Percentiles rank a stretch among this genome's conserved stretches.
phyloP scores from a whole-genome alignment of 1,140 invertebrate species.

The Drosophila oshimai region DNA sequence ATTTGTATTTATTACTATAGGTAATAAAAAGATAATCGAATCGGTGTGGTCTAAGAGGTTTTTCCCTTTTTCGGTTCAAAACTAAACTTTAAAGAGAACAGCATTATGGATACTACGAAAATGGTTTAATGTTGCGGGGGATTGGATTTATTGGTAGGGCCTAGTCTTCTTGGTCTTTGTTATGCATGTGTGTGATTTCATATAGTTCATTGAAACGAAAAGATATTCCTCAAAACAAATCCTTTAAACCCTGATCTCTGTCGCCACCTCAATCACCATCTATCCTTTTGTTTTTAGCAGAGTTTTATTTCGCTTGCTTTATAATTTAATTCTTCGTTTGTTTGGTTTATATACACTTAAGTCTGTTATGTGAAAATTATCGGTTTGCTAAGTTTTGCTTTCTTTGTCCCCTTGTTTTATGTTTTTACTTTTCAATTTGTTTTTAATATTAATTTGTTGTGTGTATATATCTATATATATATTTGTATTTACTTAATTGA shows the following conservation, averaged over 20 bases:
- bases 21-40: slow-evolving; percentile 26
- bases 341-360: slow-evolving; percentile 23
- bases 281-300: background rate
- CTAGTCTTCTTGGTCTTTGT: too few relatives aligned
- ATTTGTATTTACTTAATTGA: slow-evolving; percentile 53
- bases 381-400: slow-evolving; percentile 14
- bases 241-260: background rate
- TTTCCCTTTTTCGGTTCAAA: background rate
- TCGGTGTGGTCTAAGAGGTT: too few relatives aligned
- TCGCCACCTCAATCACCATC: background rate
- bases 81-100: slow-evolving; percentile 30
- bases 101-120: slow-evolving; percentile 5
- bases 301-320: background rate
- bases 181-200: background rate
- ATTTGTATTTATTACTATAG: background rate
- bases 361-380: slow-evolving; percentile 21
- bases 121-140: background rate
- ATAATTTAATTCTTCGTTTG: slow-evolving; percentile 19
- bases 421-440: background rate
- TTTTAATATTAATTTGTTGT: slow-evolving; percentile 15
- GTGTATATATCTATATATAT: slow-evolving; percentile 35
- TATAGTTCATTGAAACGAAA: too few relatives aligned
- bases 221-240: too few relatives aligned
- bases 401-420: slow-evolving; percentile 2
- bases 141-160: slow-evolving; percentile 4